Conservation (phyloP, 2,888 invertebrate genomes). For the Artemia sp. region DNA sequence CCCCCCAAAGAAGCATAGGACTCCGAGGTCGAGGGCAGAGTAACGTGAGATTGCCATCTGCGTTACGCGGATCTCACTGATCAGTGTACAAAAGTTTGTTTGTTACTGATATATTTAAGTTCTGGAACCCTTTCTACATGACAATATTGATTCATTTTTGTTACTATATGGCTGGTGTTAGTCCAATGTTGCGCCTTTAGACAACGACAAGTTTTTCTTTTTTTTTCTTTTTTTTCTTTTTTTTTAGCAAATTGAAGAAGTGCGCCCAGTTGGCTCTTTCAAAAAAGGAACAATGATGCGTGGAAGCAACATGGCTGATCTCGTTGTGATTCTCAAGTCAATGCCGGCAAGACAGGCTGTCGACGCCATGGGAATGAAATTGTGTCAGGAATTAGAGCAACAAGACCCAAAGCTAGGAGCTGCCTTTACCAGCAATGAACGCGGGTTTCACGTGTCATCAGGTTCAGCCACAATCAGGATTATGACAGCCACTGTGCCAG, state of each 20-base stretch:
- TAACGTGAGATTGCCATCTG: too few relatives aligned
- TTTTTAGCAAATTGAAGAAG: constrained; percentile 56
- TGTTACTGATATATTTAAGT: too few relatives aligned
- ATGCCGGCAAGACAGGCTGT: constrained; percentile 89
- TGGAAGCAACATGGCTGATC: constrained; percentile 85
- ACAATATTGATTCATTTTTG: too few relatives aligned
- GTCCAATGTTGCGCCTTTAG: too few relatives aligned
- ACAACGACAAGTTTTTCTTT: too few relatives aligned
- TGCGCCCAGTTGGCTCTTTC: constrained; percentile 89
- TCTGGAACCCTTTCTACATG: too few relatives aligned
- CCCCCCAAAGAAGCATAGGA: too few relatives aligned
- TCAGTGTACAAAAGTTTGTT: too few relatives aligned
- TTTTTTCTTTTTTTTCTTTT: too few relatives aligned
- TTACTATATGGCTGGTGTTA: too few relatives aligned
- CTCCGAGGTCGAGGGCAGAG: too few relatives aligned
- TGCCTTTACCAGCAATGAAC: constrained; percentile 14
- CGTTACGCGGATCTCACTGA: too few relatives aligned
- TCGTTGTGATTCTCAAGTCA: constrained; percentile 90
- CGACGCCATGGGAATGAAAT: constrained; percentile 72
- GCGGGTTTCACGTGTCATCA: constrained; percentile 25
- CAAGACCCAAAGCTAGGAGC: constrained; percentile 32
- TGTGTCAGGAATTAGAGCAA: constrained; percentile 64
- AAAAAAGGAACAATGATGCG: constrained; percentile 96
- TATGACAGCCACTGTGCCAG: constrained; percentile 80
- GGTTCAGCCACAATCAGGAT: constrained; percentile 69